A percentile compares a stretch with the other conserved stretches of the same genome.
phyloP scores from a whole-genome alignment of 2,797 vertebrate species.

The Selene dorsalis region DNA sequence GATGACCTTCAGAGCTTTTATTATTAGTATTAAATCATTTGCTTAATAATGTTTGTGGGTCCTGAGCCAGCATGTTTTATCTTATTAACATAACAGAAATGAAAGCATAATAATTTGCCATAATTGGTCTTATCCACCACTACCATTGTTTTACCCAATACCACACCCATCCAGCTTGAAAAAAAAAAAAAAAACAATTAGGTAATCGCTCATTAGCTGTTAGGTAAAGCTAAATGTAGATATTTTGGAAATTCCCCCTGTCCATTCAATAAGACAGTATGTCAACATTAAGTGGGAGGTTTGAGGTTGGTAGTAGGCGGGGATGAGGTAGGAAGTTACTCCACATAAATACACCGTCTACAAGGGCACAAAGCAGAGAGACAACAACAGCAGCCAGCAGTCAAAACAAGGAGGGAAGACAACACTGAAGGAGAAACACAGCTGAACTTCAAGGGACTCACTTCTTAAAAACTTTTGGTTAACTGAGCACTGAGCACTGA shows the following conservation, averaged over 20 bases:
- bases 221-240: slow-evolving; percentile 69
- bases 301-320: slow-evolving; percentile 71
- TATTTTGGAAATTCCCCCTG: slow-evolving; percentile 80
- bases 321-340: slow-evolving; percentile 65
- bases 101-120: slow-evolving; percentile 16
- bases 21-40: slow-evolving; percentile 16
- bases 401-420: slow-evolving; percentile 63
- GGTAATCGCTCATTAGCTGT: slow-evolving; percentile 46
- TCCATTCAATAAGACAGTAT: slow-evolving; percentile 43
- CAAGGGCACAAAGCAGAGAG: slow-evolving; percentile 54
- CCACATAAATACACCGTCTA: slow-evolving; percentile 82
- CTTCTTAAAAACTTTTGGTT: slow-evolving; percentile 6
- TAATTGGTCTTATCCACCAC: slow-evolving; percentile 20
- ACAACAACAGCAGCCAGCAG: slow-evolving; percentile 57
- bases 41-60: background rate
- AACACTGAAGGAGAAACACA: slow-evolving; percentile 32
- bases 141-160: background rate
- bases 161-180: slow-evolving; percentile 8
- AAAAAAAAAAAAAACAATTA: slow-evolving; percentile 22
- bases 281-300: slow-evolving; percentile 71
- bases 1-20: background rate
- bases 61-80: background rate
- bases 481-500: slow-evolving; percentile 35
- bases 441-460: slow-evolving; percentile 38
- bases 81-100: slow-evolving; percentile 8